Percentiles rank a stretch among this genome's conserved stretches.
These are phyloP conservation scores for Megalops atlanticus DNA, from an alignment of 2,113 vertebrate species.

Conservation along the genomic window DNA sequence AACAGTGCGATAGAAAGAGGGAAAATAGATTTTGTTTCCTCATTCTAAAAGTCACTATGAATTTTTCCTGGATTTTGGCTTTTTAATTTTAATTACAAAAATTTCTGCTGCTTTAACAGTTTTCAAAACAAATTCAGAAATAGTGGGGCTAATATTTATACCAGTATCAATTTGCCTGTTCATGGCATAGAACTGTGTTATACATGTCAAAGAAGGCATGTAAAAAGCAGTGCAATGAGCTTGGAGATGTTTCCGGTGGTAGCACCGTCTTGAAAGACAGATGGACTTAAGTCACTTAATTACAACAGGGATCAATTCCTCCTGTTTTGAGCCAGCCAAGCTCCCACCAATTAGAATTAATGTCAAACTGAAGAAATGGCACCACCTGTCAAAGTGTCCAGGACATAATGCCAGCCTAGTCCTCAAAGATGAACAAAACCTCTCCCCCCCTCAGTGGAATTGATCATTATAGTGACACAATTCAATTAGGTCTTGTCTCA, in stretches of 20 bases:
- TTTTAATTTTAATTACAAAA: no score
- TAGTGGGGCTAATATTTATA: neutral
- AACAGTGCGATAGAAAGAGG: no score
- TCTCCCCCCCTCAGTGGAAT: neutral
- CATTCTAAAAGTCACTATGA: no score
- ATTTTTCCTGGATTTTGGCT: no score
- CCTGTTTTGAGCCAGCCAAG: slow-evolving; percentile 18
- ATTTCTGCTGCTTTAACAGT: no score
- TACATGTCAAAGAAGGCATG: neutral
- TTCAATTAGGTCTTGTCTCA: neutral
- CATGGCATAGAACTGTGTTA: neutral
- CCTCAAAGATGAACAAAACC: slow-evolving; percentile 1
- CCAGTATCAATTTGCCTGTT: neutral
- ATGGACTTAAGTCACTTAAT: slow-evolving; percentile 34
- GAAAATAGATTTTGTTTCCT: no score
- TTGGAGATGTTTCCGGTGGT: neutral
- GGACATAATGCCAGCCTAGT: neutral
- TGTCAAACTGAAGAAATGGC: slow-evolving; percentile 18
- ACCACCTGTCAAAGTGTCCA: slow-evolving; percentile 29
- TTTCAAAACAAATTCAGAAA: no score
- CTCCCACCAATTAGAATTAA: slow-evolving; percentile 15
- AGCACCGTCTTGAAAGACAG: slow-evolving; percentile 3
- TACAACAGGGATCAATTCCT: slow-evolving; percentile 32
- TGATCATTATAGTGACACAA: neutral
- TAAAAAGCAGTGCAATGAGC: neutral